Conservation (phyloP, 2,113 vertebrate genomes). For the Eptatretus burgeri region DNA sequence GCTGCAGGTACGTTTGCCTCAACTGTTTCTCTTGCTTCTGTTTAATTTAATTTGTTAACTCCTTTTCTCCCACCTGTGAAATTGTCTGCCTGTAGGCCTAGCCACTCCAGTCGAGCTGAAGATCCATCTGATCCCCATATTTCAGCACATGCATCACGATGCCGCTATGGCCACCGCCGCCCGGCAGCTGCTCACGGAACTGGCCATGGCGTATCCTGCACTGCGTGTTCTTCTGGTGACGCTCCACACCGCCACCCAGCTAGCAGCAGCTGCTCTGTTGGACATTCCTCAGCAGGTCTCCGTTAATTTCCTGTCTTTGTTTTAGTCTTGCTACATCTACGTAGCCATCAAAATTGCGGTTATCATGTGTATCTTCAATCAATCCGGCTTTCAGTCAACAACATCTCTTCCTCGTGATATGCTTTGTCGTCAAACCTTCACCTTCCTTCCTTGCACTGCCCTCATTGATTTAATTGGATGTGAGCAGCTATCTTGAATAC, state of each 20-base stretch:
- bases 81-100: slow-evolving; percentile 22
- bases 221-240: slow-evolving; percentile 80
- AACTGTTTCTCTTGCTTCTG: too few relatives aligned
- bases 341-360: too few relatives aligned
- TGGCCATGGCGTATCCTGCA: slow-evolving; percentile 66
- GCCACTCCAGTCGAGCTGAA: slow-evolving; percentile 84
- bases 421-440: too few relatives aligned
- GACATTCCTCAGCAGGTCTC: slow-evolving; percentile 81
- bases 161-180: slow-evolving; percentile 62
- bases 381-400: too few relatives aligned
- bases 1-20: too few relatives aligned
- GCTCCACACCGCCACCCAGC: slow-evolving; percentile 74
- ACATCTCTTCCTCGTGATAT: too few relatives aligned
- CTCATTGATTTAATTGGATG: too few relatives aligned
- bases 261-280: slow-evolving; percentile 64
- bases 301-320: neutral
- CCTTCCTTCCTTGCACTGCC: too few relatives aligned
- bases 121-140: slow-evolving; percentile 68
- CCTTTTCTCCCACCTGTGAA: neutral
- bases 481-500: too few relatives aligned
- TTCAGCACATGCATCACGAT: slow-evolving; percentile 94
- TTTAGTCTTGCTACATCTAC: too few relatives aligned
- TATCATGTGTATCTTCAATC: too few relatives aligned
- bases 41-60: neutral
- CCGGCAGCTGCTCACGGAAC: slow-evolving; percentile 54